Evolutionary conservation across 2,113 vertebrate species (phyloP).

Genomic region (Heterochromis multidens): DNA sequence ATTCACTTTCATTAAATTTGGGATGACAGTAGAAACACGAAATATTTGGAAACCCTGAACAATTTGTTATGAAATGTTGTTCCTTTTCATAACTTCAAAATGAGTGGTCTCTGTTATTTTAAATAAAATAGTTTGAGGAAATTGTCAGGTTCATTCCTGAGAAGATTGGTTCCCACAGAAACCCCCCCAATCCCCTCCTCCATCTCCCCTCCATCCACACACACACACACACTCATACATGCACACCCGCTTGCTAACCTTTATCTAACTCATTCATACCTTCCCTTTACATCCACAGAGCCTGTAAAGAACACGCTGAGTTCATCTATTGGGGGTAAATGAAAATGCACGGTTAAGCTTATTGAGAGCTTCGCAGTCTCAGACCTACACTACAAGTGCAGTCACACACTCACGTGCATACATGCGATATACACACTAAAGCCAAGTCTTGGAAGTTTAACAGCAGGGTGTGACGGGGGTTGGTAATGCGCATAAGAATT

Average conservation of each 20-base stretch:
- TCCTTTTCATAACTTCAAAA: background rate
- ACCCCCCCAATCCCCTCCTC: background rate
- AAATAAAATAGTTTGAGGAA: constrained; percentile 9
- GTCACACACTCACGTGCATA: constrained; percentile 21
- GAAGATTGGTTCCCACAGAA: constrained; percentile 47
- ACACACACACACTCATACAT: background rate
- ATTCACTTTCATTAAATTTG: background rate
- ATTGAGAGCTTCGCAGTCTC: constrained; percentile 13
- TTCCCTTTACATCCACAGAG: constrained; percentile 4
- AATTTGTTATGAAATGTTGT: background rate
- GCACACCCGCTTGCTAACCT: constrained; percentile 1
- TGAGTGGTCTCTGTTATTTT: background rate
- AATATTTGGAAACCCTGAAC: background rate
- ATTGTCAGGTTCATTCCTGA: constrained; percentile 29
- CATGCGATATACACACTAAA: constrained; percentile 13
- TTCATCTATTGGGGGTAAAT: constrained; percentile 67
- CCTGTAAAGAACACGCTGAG: constrained; percentile 39
- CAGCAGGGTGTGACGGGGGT: constrained; percentile 65
- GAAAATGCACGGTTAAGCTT: constrained; percentile 58
- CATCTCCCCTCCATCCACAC: background rate
- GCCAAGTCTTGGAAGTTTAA: constrained; percentile 40
- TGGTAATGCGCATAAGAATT: constrained; percentile 70
- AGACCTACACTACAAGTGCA: constrained; percentile 12
- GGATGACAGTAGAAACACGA: background rate
- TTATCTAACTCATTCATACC: background rate